Evolutionary conservation across 2,888 invertebrate species (phyloP), one percentile per base, ranked within the genome.

Genomic region (Pyrrhosoma nymphula): DNA sequence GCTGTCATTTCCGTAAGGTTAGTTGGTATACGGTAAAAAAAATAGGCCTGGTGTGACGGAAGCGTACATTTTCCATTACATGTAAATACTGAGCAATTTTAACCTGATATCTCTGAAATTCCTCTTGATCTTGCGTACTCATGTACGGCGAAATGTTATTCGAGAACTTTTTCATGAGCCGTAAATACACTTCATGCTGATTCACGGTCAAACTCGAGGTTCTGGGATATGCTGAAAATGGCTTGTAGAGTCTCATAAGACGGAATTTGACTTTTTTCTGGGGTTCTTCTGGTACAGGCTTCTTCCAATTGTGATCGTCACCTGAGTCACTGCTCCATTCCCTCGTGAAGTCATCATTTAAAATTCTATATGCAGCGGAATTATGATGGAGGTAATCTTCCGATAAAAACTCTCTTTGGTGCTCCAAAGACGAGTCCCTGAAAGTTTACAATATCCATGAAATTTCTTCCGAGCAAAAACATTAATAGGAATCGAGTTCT

Each of bases 271-370:
- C 3, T 30, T 26, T 69, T 93, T 35, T 39, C 10, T 56, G 0
- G n/a, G 55, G 26, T 0, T 23, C 4, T 23, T 16, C 39, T 14
- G 35, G 23, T 20, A 0, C 47, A 8, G 23, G 14, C n/a, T 39
- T 39, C 8, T 90, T 56, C 23, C 47, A 55, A 30, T 30, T 56
- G 10, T 8, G 1, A 18, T 93, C 93, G 30, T 93, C 91, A 8
- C 60, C 69, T 1, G 93, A 93, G 20, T 93, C 93, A 69, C 93
- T 93, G 20, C 93, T 93, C 93, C 63, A 93, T 35, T 56, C 63
- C 60, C 4, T 60, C 3, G 63, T 63, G 39, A 93, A 93, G 8
- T 39, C 47, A 69, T 93, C 93, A 26, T 39, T 63, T n/a, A 93
- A 60, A 47, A 93, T 93, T 93, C 56, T 93, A 23, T 93, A 63